These are phyloP conservation scores for Halichondria panicea DNA, from an alignment of 37 sponge, comb jelly and placozoan species.

Conservation along the genomic window DNA sequence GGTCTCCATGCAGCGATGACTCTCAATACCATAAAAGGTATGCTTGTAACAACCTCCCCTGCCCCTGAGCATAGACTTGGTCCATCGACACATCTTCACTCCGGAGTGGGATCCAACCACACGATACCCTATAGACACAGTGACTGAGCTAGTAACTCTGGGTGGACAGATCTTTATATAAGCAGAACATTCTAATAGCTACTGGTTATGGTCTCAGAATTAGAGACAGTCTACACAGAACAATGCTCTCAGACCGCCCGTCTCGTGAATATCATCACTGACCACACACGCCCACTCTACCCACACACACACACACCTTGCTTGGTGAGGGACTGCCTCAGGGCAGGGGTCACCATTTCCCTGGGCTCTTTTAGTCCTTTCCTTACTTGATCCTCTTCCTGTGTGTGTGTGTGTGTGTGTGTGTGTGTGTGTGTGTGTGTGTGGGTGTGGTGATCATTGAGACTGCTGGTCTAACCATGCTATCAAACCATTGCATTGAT, in stretches of 20 bases:
- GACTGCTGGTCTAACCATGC: too few species aligned
- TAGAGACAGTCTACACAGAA: too few species aligned
- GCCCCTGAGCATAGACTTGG: constrained; percentile 96
- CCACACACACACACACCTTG: constrained; percentile 67
- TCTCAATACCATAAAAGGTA: constrained; percentile 97
- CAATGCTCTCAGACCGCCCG: too few species aligned
- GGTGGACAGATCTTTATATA: too few species aligned
- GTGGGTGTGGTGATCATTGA: too few species aligned
- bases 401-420: too few species aligned
- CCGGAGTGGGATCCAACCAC: constrained; percentile 92
- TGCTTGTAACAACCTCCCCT: constrained; percentile 98
- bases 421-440: too few species aligned
- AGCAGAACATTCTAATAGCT: too few species aligned
- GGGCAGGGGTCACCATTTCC: constrained; percentile 91
- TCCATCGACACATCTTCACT: constrained; percentile 97
- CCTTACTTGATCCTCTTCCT: constrained; percentile 19
- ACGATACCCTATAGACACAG: constrained; percentile 67
- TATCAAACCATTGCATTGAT: too few species aligned
- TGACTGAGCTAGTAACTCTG: too few species aligned
- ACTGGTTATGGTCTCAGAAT: too few species aligned
- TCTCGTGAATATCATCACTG: background rate
- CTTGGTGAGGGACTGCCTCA: constrained; percentile 84
- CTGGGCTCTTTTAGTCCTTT: constrained; percentile 33
- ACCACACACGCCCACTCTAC: constrained; percentile 1
- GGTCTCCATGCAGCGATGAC: constrained; percentile 98